Base-by-base conservation (phyloP, 1,140 invertebrate genomes). In the Drosophila santomea region DNA sequence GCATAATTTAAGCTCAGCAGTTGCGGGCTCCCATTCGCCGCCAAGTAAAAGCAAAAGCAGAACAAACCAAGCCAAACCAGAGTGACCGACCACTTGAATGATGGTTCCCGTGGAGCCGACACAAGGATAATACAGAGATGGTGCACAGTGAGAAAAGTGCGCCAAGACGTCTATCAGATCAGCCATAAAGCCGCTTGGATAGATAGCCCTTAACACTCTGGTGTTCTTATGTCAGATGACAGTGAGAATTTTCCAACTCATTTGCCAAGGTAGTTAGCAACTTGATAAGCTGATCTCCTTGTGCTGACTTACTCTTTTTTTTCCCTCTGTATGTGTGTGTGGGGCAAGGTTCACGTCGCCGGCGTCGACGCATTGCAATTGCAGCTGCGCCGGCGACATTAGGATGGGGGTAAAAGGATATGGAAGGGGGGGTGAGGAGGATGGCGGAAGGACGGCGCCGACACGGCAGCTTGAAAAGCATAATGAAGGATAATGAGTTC, bases 401-500 rank as follows among this genome's bases (percentile, higher is more conserved):
- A 23, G 15, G 10, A 47, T 14, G 36, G 8, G 14, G 17, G 17
- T 17, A 17, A 17, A 17, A 17, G 17, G 17, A 17, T 17, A 17
- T 17, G 17, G 17, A n/a, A n/a, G 17, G 17, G 17, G 17, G 17
- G 17, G 17, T 17, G 17, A 44, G 44, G 12, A 3, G 38, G n/a
- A 5, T 4, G 10, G 1, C 5, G 4, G 8, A 48, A 51, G 58
- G 60, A 52, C 57, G 69, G 62, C 38, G 75, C 61, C 68, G 45
- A 59, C 78, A 80, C 78, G 59, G 73, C 78, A 76, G 56, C 78
- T 80, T 76, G 78, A 77, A 82, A 82, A 77, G 79, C 79, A 82
- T 82, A 82, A 82, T 82, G 79, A 82, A 82, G 78, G 79, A 82
- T 82, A 82, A 82, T 82, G 79, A 82, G 79, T 82, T 82, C 79